phyloP scores from a whole-genome alignment of 2,888 invertebrate genomes.

The Copidosoma aretas region DNA sequence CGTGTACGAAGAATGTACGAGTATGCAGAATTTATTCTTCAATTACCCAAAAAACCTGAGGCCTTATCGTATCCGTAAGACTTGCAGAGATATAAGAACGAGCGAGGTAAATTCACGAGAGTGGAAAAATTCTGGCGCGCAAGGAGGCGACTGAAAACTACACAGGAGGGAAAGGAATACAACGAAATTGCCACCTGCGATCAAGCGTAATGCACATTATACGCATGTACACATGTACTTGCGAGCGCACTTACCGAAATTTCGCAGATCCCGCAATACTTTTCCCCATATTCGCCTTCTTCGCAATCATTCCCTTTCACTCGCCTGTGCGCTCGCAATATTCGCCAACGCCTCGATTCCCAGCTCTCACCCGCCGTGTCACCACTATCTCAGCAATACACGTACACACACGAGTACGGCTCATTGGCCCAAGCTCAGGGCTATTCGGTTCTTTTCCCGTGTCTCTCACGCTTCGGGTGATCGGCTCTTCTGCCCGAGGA shows the following conservation, averaged over 20 bases:
- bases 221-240: no score
- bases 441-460: conserved; percentile 11
- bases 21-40: not conserved
- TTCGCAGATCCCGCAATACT: no score
- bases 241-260: not conserved
- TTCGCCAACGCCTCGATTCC: conserved; percentile 6
- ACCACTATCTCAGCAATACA: not conserved
- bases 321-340: not conserved
- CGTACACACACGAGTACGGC: conserved; percentile 3
- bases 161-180: not conserved
- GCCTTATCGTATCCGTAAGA: no score
- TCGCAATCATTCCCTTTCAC: conserved; percentile 19
- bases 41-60: no score
- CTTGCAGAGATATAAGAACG: no score
- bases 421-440: conserved; percentile 19
- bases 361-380: not conserved
- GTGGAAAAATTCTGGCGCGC: no score
- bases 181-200: not conserved
- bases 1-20: not conserved
- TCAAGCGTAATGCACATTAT: no score
- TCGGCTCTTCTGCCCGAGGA: conserved; percentile 24
- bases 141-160: no score
- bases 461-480: conserved; percentile 2
- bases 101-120: no score
- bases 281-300: not conserved